phyloP scores from a whole-genome alignment of 2,888 invertebrate species.

The Nomada hirtipes region DNA sequence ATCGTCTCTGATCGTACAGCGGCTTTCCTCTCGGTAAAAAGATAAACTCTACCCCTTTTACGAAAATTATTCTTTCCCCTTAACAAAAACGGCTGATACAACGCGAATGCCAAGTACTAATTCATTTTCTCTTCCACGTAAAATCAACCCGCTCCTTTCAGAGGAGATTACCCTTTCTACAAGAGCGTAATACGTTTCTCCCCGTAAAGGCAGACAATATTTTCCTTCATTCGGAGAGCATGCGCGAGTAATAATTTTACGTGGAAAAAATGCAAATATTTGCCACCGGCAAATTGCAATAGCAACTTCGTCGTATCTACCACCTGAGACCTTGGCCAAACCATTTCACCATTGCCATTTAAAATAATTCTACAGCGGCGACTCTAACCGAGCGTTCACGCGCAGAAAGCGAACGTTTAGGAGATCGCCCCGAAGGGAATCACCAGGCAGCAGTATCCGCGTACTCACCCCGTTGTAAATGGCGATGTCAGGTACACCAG shows the following conservation, averaged over 20 bases:
- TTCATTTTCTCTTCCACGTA: not conserved
- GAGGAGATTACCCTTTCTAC: not conserved
- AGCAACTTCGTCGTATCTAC: too few species aligned
- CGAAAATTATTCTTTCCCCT: not conserved
- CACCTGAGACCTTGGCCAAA: too few species aligned
- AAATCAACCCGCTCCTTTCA: not conserved
- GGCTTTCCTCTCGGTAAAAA: not conserved
- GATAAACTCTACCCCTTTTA: not conserved
- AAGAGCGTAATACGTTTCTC: not conserved
- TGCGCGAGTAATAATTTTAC: not conserved
- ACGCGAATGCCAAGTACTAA: not conserved
- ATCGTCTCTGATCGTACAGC: not conserved
- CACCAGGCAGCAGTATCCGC: not conserved
- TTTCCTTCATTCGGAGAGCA: not conserved
- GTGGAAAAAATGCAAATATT: too few species aligned
- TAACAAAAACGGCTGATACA: not conserved
- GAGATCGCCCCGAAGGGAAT: not conserved
- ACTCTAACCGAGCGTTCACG: not conserved
- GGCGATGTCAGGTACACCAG: slow-evolving; percentile 91
- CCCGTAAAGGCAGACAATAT: not conserved
- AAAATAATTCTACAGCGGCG: not conserved
- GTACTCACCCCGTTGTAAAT: slow-evolving; percentile 87
- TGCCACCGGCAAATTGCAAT: too few species aligned
- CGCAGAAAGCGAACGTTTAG: not conserved
- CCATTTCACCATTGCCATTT: not conserved